Conservation (phyloP, 2,797 vertebrate genomes). For the Dallia pectoralis region DNA sequence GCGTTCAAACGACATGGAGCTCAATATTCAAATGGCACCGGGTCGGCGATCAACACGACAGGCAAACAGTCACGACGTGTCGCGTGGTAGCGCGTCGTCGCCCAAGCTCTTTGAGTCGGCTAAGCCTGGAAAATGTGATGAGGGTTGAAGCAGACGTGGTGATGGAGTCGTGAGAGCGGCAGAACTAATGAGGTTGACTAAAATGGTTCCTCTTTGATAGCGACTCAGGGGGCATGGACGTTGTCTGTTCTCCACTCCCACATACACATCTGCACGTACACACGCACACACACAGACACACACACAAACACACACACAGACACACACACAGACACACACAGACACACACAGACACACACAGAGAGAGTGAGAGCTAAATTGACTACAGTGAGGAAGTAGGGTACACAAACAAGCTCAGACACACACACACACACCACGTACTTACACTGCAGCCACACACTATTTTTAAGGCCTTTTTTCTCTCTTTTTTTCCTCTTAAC, state of each 20-base stretch:
- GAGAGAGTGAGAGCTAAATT: background rate
- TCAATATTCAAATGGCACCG: background rate
- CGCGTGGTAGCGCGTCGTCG: constrained; percentile 20
- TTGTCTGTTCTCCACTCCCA: constrained; percentile 4
- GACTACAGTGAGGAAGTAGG: background rate
- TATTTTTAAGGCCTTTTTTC: constrained; percentile 49
- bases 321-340: background rate
- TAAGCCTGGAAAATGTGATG: constrained; percentile 31
- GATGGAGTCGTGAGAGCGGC: constrained; percentile 51
- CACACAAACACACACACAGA: constrained; percentile 1
- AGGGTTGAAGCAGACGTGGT: constrained; percentile 50
- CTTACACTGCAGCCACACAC: constrained; percentile 19
- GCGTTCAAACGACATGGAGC: too few species aligned
- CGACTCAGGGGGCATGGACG: constrained; percentile 20
- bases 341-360: background rate
- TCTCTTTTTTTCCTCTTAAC: constrained; percentile 16
- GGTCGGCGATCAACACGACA: background rate
- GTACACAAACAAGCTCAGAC: constrained; percentile 9
- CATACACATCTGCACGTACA: constrained; percentile 11
- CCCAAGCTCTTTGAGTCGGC: constrained; percentile 18
- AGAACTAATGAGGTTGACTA: constrained; percentile 54
- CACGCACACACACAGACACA: background rate
- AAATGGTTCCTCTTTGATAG: constrained; percentile 47
- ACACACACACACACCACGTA: background rate
- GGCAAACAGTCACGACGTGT: too few species aligned